phyloP scores from a whole-genome alignment of 2,113 vertebrate species.

The Rhegmatorhina hoffmannsi region DNA sequence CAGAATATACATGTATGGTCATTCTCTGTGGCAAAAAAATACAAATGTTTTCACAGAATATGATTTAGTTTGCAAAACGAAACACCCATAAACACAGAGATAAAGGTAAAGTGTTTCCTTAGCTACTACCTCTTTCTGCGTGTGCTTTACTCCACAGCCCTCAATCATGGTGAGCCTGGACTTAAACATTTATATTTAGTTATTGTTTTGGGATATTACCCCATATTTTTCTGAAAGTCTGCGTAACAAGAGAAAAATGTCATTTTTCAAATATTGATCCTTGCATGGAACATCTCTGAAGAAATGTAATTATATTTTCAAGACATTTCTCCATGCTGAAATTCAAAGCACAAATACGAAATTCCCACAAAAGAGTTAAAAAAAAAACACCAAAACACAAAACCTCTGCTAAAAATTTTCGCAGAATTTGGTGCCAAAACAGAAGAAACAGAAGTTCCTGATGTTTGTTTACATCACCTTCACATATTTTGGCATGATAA shows the following conservation, averaged over 20 bases:
- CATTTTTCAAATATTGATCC: neutral
- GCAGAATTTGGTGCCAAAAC: neutral
- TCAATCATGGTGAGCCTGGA: neutral
- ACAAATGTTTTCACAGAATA: too few relatives aligned
- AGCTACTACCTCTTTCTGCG: too few relatives aligned
- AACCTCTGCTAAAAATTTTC: neutral
- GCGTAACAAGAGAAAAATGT: neutral
- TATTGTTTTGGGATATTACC: neutral
- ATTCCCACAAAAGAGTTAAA: neutral
- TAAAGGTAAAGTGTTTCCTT: neutral
- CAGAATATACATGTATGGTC: too few relatives aligned
- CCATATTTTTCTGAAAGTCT: neutral
- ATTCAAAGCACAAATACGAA: neutral
- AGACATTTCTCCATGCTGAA: neutral
- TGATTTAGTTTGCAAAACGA: neutral
- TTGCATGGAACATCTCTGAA: neutral
- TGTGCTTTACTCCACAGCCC: neutral
- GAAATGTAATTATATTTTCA: neutral
- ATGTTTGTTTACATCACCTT: neutral
- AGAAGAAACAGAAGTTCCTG: neutral
- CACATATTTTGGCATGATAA: neutral
- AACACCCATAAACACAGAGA: neutral
- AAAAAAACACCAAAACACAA: neutral
- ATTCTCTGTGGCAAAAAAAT: too few relatives aligned
- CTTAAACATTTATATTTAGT: neutral